phyloP scores from a whole-genome alignment of 2,888 invertebrate species.

The Stenodema calcarata region DNA sequence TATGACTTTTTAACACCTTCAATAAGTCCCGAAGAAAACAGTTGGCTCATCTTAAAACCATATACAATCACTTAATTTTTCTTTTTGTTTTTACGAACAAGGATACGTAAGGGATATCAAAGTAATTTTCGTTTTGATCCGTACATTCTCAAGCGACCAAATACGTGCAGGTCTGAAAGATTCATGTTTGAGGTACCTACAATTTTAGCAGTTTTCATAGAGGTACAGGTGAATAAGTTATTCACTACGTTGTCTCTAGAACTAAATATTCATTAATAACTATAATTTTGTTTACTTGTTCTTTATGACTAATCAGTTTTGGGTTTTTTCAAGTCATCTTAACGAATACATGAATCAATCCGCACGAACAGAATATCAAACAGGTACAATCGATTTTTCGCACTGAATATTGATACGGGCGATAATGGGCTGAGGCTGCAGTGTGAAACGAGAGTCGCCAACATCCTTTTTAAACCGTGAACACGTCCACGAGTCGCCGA shows the following conservation, averaged over 20 bases:
- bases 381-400: background rate
- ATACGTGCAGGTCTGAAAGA: too few species aligned
- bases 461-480: background rate
- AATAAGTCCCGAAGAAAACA: too few species aligned
- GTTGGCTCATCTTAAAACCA: too few species aligned
- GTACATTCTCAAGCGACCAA: too few species aligned
- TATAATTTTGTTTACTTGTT: background rate
- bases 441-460: background rate
- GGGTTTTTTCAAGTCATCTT: background rate
- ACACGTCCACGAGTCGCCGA: background rate
- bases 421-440: background rate
- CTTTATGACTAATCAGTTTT: background rate
- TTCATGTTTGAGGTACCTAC: too few species aligned
- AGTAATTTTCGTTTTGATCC: too few species aligned
- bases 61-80: too few species aligned
- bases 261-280: background rate
- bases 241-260: background rate
- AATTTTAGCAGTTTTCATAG: too few species aligned
- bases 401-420: background rate
- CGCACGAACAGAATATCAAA: background rate
- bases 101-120: too few species aligned
- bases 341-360: background rate
- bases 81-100: too few species aligned
- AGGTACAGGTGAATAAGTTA: too few species aligned
- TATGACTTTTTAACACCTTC: too few species aligned